Conservation (phyloP, 2,797 vertebrate species). For the Fundulus diaphanus region DNA sequence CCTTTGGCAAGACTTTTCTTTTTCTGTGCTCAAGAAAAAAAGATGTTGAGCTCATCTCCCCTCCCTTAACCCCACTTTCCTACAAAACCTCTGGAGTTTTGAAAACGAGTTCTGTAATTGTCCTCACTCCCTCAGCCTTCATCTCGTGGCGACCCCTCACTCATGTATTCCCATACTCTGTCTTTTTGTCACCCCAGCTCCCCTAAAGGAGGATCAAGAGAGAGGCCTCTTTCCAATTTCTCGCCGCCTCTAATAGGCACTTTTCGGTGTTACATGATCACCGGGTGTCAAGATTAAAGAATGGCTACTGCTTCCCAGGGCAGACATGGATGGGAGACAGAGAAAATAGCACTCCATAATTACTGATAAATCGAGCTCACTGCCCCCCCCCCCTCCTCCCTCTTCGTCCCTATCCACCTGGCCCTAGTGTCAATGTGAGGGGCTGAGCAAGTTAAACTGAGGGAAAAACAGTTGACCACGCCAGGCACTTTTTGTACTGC, state of each 20-base stretch:
- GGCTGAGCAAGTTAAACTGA: conserved; percentile 67
- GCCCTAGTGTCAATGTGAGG: conserved; percentile 71
- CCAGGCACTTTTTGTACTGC: conserved; percentile 67
- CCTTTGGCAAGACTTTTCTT: conserved; percentile 37
- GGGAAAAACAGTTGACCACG: conserved; percentile 66
- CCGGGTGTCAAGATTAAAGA: conserved; percentile 84
- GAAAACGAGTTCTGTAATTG: conserved; percentile 57
- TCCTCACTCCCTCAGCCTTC: conserved; percentile 43
- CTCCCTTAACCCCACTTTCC: conserved; percentile 31
- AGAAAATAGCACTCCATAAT: conserved; percentile 82
- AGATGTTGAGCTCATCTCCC: conserved; percentile 20
- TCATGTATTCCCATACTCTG: conserved; percentile 45
- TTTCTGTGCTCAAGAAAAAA: conserved; percentile 15
- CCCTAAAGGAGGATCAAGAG: conserved; percentile 66
- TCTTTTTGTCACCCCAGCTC: conserved; percentile 57
- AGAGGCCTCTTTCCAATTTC: conserved; percentile 70
- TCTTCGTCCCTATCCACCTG: conserved; percentile 73
- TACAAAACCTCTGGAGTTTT: conserved; percentile 46
- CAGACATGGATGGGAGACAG: conserved; percentile 72
- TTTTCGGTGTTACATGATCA: conserved; percentile 78
- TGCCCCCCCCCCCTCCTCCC: conserved; percentile 53
- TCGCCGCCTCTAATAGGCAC: conserved; percentile 76
- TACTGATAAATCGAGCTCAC: conserved; percentile 83
- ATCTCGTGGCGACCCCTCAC: conserved; percentile 34
- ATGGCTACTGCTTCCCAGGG: conserved; percentile 73